phyloP scores from a whole-genome alignment of 2,888 invertebrate species.

The Coelopa pilipes region DNA sequence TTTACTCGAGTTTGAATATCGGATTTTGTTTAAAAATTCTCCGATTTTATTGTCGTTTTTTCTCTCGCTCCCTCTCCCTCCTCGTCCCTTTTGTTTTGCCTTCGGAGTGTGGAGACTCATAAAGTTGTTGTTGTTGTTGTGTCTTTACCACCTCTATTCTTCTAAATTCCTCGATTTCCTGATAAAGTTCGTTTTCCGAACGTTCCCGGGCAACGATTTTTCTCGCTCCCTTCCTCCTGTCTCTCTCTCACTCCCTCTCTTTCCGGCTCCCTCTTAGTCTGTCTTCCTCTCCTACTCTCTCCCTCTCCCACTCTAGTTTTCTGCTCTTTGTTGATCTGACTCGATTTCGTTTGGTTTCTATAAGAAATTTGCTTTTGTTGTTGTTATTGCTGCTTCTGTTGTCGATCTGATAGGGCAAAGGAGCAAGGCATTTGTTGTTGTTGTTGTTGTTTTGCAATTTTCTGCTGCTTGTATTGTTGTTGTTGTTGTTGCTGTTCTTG shows the following conservation, averaged over 20 bases:
- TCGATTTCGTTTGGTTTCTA: slow-evolving; percentile 3
- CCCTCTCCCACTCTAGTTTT: neutral
- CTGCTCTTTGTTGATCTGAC: slow-evolving; percentile 4
- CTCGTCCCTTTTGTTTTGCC: neutral
- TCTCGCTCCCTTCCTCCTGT: neutral
- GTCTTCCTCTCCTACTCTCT: neutral
- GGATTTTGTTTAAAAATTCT: slow-evolving; percentile 20
- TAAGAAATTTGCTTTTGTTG: neutral
- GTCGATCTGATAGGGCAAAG: neutral
- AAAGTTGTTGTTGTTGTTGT: slow-evolving; percentile 17
- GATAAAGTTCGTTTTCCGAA: slow-evolving; percentile 28
- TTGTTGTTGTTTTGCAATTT: slow-evolving; percentile 5
- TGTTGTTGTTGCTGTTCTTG: slow-evolving; percentile 3
- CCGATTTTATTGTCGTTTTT: neutral
- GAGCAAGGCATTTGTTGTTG: neutral
- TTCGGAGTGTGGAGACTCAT: slow-evolving; percentile 1
- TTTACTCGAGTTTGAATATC: slow-evolving; percentile 42
- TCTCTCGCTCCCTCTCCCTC: neutral
- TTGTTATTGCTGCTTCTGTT: slow-evolving; percentile 8
- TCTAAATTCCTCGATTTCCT: slow-evolving; percentile 28
- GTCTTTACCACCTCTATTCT: slow-evolving; percentile 32
- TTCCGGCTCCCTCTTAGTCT: neutral
- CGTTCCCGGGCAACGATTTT: neutral
- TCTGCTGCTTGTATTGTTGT: slow-evolving; percentile 10
- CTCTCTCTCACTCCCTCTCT: neutral